A percentile compares a stretch with the other conserved stretches of the same genome.
phyloP scores from a whole-genome alignment of 2,797 vertebrate genomes.

The Notamacropus eugenii region DNA sequence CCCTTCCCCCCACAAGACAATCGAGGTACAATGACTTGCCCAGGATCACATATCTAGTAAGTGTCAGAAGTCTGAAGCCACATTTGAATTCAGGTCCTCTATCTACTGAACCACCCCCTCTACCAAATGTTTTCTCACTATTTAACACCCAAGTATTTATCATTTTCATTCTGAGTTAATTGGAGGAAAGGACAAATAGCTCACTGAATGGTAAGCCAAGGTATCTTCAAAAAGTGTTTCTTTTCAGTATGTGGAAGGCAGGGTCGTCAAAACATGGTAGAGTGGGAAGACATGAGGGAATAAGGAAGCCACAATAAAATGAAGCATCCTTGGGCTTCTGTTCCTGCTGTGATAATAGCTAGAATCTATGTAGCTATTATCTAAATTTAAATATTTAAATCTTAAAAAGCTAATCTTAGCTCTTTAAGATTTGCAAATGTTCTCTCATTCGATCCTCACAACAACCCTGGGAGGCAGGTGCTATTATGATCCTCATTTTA shows the following conservation, averaged over 20 bases:
- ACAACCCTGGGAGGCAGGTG: not conserved
- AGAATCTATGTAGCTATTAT: not conserved
- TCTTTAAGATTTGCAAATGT: not conserved
- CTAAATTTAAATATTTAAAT: no score
- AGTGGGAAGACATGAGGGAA: not conserved
- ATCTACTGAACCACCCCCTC: no score
- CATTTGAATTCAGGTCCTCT: no score
- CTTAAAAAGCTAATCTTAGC: not conserved
- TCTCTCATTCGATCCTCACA: not conserved
- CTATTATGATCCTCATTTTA: not conserved
- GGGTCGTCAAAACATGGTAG: not conserved
- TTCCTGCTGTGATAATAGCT: not conserved
- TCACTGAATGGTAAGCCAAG: not conserved
- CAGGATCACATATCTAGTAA: no score
- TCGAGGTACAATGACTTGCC: no score
- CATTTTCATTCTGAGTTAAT: not conserved
- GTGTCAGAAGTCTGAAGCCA: no score
- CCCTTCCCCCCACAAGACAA: no score
- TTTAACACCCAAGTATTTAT: not conserved
- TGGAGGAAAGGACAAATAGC: not conserved
- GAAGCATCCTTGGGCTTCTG: not conserved
- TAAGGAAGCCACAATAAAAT: not conserved
- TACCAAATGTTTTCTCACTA: not conserved
- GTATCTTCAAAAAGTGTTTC: not conserved
- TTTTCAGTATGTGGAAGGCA: not conserved